A percentile compares a stretch with the other conserved stretches of the same genome.
phyloP scores from a whole-genome alignment of 2,888 invertebrate species.

The Anoplius nigerrimus region DNA sequence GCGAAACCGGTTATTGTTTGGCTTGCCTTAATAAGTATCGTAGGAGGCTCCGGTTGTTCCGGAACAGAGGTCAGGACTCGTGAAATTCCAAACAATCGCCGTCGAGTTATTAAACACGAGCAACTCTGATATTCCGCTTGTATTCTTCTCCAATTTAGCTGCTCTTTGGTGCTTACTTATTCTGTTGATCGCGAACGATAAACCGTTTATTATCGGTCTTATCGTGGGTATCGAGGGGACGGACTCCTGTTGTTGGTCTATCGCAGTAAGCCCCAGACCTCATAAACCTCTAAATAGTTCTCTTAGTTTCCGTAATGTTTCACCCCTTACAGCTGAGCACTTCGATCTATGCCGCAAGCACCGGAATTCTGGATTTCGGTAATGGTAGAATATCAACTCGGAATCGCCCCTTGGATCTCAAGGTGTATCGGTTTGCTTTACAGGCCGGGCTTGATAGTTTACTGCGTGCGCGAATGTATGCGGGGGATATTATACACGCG shows the following conservation, averaged over 20 bases:
- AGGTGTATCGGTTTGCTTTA: neutral
- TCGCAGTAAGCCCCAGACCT: conserved; percentile 12
- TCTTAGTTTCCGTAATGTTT: conserved; percentile 26
- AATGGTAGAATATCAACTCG: neutral
- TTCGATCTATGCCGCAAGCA: conserved; percentile 6
- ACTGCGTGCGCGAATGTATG: no score
- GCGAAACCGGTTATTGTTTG: no score
- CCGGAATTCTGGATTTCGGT: conserved; percentile 10
- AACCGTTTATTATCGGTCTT: conserved; percentile 31
- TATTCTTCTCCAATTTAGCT: no score
- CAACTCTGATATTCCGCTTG: no score
- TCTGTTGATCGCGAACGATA: neutral
- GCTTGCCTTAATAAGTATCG: no score
- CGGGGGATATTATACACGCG: no score
- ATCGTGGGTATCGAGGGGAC: conserved; percentile 24
- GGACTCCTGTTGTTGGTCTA: conserved; percentile 15
- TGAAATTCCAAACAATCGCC: no score
- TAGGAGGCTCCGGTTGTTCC: no score
- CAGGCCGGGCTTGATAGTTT: no score
- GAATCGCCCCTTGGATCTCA: neutral
- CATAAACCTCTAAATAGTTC: conserved; percentile 32
- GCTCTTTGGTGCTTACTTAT: no score
- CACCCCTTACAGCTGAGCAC: conserved; percentile 18
- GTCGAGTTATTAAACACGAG: no score
- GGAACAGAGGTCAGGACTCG: no score